Evolutionary conservation across 1,140 invertebrate species (phyloP), one percentile per base, ranked within the genome.

Genomic region (Rhyzopertha dominica): DNA sequence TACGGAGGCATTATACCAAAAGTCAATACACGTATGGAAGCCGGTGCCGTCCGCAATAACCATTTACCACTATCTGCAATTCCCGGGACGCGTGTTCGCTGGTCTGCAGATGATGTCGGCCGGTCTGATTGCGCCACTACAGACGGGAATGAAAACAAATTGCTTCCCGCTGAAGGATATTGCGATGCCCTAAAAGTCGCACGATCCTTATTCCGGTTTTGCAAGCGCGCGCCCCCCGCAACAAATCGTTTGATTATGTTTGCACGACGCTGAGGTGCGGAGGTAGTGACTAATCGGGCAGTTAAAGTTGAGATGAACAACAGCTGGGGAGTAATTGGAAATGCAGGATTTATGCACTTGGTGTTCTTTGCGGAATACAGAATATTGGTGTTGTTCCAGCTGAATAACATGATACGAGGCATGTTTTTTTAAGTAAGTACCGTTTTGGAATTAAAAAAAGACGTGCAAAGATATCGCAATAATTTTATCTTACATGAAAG

Each of bases 41-140:
- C 45, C 46, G 47, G 39, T 40, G 47, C 38, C 43, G 47, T 24
- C 34, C 36, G 60, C 60, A 62, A 62, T 62, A 60, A 62, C 58
- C 56, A 60, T 62, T 62, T 62, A 60, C 57, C 49, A 59, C 59
- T 59, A 62, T 59, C 57, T 58, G 54, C 51, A 51, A 62, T 61
- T 61, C 59, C 57, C 57, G 53, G 54, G 53, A 51, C 49, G 47
- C 46, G 45, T 53, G 49, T 58, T 55, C 47, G 46, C 40, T 45
- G 56, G 48, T 51, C 48, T 44, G 45, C 41, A 58, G 50, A 53
- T 51, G 55, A 58, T 53, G 58, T 58, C 51, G 53, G 55, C 44
- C 46, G 47, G 57, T 46, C 56, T 62, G 58, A 62, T 62, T 62
- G 60, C 54, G 37, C 43, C 24, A 26, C 48, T 47, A 55, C 50